Evolutionary conservation across 2,797 vertebrate species (phyloP), one percentile per base, ranked within the genome.

Genomic region (Rhinoraja longicauda): DNA sequence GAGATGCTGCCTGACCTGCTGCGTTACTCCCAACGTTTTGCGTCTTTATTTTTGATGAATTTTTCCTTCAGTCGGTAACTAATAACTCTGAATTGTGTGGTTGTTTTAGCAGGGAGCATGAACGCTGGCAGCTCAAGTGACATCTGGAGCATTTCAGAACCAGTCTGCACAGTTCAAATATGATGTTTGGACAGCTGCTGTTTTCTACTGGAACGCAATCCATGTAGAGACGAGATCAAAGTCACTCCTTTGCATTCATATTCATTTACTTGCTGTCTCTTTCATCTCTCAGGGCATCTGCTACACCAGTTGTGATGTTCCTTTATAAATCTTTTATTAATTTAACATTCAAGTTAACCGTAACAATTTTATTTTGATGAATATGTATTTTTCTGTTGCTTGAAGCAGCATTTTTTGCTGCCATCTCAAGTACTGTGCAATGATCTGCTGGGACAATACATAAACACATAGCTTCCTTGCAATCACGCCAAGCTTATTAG

Each of bases 71-170:
- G 19, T 21, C 26, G 45, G 70, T 45, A 17, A 39, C 36, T 91
- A 29, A 72, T 73, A 29, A 53, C 5, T 13, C 36, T 73, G 36
- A 72, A 72, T 26, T 91, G 4, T 92, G 0, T 75, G 67, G 29
- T 75, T 92, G 4, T 73, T 75, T 73, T 53, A 92, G 90, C 90
- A 29, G 90, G 39, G 26, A 53, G 15, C 70, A n/a, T 32, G 53
- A 92, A 45, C 0, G 70, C 70, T 53, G 70, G 26, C n/a, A 73
- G 70, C 24, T 73, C 70, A 26, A 57, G 70, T 53, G 39, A 92
- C 70, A 53, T 92, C 17, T 92, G 90, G 90, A 39, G 45, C 45
- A 26, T 39, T 73, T 92, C 90, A 29, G 67, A 92, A 53, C 24
- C 62, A 17, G 24, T 53, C 39, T 15, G 90, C 29, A 75, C 70